A percentile compares a stretch with the other conserved stretches of the same genome.
These are phyloP conservation scores for Eulemur rubriventer DNA, from an alignment of 2,797 vertebrate genomes.

Conservation along the genomic window DNA sequence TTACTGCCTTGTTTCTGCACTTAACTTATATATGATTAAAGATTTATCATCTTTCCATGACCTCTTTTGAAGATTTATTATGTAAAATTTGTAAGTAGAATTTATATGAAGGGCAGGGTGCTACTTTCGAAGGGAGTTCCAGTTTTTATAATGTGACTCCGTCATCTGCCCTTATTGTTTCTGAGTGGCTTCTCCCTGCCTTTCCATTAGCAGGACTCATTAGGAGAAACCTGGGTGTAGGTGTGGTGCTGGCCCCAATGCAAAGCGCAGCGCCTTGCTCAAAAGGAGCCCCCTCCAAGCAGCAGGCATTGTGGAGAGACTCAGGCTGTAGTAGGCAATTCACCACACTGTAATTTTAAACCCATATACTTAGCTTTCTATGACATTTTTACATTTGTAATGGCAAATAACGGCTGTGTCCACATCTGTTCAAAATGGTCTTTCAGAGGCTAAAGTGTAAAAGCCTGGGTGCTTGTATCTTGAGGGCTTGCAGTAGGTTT, in stretches of 20 bases:
- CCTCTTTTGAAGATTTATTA: constrained; percentile 59
- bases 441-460: not conserved
- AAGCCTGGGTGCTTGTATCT: not conserved
- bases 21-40: not conserved
- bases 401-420: not conserved
- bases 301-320: not conserved
- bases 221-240: not conserved
- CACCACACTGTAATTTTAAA: constrained; percentile 29
- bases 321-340: not conserved
- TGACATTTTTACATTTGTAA: constrained; percentile 15
- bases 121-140: constrained; percentile 42
- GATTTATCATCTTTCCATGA: constrained; percentile 8
- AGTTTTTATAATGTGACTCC: constrained; percentile 20
- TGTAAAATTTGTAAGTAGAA: constrained; percentile 36
- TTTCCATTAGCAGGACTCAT: not conserved
- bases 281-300: not conserved
- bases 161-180: constrained; percentile 24
- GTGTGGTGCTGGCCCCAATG: not conserved
- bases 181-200: constrained; percentile 27
- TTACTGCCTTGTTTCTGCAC: not conserved
- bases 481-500: not conserved
- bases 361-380: not conserved
- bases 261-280: not conserved
- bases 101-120: constrained; percentile 63
- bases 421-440: not conserved